Base-by-base conservation (phyloP, 2,888 invertebrate species). In the Miltochrista miniata region DNA sequence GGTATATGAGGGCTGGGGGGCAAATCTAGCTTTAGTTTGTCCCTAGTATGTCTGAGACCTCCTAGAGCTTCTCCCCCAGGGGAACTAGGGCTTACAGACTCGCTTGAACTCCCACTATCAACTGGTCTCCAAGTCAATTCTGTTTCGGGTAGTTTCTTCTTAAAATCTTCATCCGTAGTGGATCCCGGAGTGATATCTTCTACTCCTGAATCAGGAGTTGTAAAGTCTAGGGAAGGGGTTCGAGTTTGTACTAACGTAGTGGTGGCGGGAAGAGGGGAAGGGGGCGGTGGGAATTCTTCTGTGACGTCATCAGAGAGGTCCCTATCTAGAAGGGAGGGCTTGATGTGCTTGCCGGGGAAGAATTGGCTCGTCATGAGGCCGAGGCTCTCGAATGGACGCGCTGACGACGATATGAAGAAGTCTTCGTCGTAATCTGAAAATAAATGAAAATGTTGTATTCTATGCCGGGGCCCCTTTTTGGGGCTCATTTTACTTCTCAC, bases 341-440 rank as follows among this genome's bases (percentile, higher is more conserved):
- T 87, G 54, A 81, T 67, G 66, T 86, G 85, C 79, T 90, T 89
- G 45, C 95, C 95, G 34, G 95, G 95, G 89, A 95, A 95, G 88
- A 95, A 95, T 83, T 95, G 95, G 74, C 94, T 95, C 54, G 92
- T 93, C 83, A 92, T 82, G 38, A 92, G 79, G 70, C 91, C 91
- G 59, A 93, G 88, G 60, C 92, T 92, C 79, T 95, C 94, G 83
- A 95, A 95, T n/a, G 95, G 95, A 48, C 94, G 93, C 56, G 94
- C 93, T 31, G 95, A 95, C 54, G 95, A 94, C 64, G 95, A 95
- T 65, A 95, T 94, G 85, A 93, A 95, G 83, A 96, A 95, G 69
- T 95, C 95, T 61, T 95, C 95, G 69, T 94, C 87, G 76, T 92
- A 89, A 68, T 90, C 93, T 93, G 77, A n/a, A 18, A 24, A 24